These are phyloP conservation scores for Prionailurus bengalensis DNA, from an alignment of 2,113 vertebrate genomes.

Conservation along the genomic window DNA sequence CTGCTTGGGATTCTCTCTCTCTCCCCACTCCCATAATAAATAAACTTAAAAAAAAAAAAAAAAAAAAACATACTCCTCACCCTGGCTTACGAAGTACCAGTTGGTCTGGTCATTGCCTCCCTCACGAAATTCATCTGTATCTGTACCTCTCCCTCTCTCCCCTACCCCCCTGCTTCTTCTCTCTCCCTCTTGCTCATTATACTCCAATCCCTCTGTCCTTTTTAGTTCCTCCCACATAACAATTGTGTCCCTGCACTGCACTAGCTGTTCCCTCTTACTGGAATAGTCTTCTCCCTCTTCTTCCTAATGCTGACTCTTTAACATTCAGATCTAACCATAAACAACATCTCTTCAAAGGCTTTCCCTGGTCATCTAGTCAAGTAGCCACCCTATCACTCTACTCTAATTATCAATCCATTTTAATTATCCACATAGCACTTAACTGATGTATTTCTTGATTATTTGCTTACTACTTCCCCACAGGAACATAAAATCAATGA, in stretches of 20 bases:
- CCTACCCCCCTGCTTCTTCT: neutral
- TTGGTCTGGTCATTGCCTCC: neutral
- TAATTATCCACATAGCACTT: constrained; percentile 37
- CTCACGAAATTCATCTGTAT: neutral
- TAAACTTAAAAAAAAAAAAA: too few species aligned
- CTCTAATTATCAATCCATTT: constrained; percentile 28
- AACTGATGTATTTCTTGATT: neutral
- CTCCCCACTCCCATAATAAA: too few species aligned
- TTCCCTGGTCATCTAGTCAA: constrained; percentile 7
- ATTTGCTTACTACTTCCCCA: neutral
- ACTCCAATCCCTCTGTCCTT: neutral
- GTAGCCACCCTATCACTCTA: neutral
- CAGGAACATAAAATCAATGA: constrained; percentile 7
- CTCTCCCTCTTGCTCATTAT: neutral
- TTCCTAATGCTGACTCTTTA: neutral
- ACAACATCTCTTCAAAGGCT: neutral
- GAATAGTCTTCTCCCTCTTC: constrained; percentile 38
- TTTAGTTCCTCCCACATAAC: neutral
- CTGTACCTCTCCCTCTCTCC: neutral
- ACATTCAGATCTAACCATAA: constrained; percentile 25
- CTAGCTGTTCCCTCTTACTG: neutral
- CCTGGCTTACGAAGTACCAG: neutral
- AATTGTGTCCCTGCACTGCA: neutral
- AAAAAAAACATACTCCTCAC: neutral
- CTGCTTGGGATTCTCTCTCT: too few species aligned